Conservation (phyloP, 2,797 vertebrate species). For the Tiaroga cobitis region DNA sequence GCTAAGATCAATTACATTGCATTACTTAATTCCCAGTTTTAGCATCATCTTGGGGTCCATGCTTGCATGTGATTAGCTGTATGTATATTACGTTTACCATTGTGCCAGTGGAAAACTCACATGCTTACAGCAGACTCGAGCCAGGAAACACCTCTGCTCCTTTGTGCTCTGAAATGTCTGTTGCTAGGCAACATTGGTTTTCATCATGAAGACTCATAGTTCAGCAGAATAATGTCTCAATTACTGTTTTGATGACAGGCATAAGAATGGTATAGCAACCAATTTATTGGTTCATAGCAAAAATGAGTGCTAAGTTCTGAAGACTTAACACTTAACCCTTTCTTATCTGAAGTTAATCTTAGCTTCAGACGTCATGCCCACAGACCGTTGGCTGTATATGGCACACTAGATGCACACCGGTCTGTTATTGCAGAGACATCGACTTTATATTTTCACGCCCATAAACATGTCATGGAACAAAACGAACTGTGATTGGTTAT, state of each 20-base stretch:
- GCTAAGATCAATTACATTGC: slow-evolving; percentile 33
- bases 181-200: slow-evolving; percentile 82
- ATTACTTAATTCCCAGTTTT: slow-evolving; percentile 43
- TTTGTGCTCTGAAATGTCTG: slow-evolving; percentile 74
- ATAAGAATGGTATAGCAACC: slow-evolving; percentile 36
- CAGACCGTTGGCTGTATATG: too few species aligned
- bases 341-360: background rate
- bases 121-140: slow-evolving; percentile 62
- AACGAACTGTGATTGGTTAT: too few species aligned
- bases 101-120: slow-evolving; percentile 47
- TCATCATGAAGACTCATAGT: slow-evolving; percentile 68
- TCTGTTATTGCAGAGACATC: too few species aligned
- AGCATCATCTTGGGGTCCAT: slow-evolving; percentile 32
- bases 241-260: slow-evolving; percentile 62
- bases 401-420: too few species aligned
- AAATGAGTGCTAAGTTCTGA: slow-evolving; percentile 28
- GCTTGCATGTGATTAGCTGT: slow-evolving; percentile 27
- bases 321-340: background rate
- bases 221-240: slow-evolving; percentile 62
- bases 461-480: too few species aligned
- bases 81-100: slow-evolving; percentile 40
- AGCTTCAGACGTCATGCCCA: too few species aligned
- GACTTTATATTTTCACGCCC: too few species aligned
- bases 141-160: slow-evolving; percentile 82
- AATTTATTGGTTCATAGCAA: slow-evolving; percentile 47